phyloP scores from a whole-genome alignment of 2,113 vertebrate genomes.

The Myodes glareolus region DNA sequence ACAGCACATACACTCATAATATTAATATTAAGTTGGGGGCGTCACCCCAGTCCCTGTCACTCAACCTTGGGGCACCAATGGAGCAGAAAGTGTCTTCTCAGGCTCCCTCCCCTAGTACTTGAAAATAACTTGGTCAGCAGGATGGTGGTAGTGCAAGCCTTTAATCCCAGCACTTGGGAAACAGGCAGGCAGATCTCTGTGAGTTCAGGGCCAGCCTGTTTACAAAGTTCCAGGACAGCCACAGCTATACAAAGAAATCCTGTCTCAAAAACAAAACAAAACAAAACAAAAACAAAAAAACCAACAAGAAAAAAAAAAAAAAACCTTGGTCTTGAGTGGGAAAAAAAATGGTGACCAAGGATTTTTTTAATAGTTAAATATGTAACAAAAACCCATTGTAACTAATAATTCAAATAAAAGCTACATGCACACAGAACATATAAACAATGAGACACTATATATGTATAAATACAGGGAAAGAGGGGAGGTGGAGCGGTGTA shows the following conservation, averaged over 20 bases:
- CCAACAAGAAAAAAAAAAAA: not conserved
- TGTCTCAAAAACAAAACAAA: not conserved
- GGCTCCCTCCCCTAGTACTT: too few relatives aligned
- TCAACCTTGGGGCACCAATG: too few relatives aligned
- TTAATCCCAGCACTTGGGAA: not conserved
- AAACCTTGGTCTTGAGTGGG: not conserved
- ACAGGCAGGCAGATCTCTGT: not conserved
- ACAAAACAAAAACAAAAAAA: rapidly evolving
- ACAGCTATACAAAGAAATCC: not conserved
- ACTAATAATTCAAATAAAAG: constrained; percentile 6
- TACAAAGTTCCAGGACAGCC: not conserved
- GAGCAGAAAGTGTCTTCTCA: too few relatives aligned
- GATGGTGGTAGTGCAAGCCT: not conserved
- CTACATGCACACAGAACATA: not conserved
- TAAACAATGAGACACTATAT: not conserved
- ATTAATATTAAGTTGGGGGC: too few relatives aligned
- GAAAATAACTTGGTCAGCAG: not conserved
- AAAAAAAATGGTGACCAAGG: not conserved
- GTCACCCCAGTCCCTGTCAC: too few relatives aligned
- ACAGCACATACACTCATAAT: not conserved
- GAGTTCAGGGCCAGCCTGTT: not conserved
- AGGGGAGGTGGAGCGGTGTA: not conserved
- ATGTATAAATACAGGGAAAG: not conserved
- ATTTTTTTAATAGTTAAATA: constrained; percentile 26
- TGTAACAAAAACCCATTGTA: not conserved